Base-by-base conservation (phyloP, 2,797 vertebrate genomes). In the Sardinella longiceps region DNA sequence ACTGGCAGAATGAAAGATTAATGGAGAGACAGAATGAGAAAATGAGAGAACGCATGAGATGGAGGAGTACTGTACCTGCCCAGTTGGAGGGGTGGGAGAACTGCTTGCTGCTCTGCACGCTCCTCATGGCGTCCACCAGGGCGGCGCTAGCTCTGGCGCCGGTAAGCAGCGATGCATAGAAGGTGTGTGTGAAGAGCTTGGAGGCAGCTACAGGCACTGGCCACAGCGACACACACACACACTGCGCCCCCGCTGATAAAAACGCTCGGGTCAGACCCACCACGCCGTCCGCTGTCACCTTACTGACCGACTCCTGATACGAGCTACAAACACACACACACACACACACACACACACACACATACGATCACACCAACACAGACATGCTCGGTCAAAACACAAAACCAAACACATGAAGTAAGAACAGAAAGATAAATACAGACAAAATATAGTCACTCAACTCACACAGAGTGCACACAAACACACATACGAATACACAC, bases 1-100 rank as follows among this genome's bases (percentile, higher is more conserved):
- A 53, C 3, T 1, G 51, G 20, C 20, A 23, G 51, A 53, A 2
- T 15, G 18, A 25, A 0, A 25, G 56, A 60, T 3, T 48, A 6
- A 48, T 3, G 12, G 46, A 60, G 56, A 12, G 60, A 14, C 2
- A 11, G 25, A 28, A 11, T 66, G 56, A 58, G 0, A 58, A n/a
- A 58, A 5, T 18, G 30, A 70, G 3, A 1, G 63, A 33, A 30
- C 20, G 14, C 15, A 18, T 51, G 50, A 53, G 15, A 20, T 2
- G 25, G 63, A 70, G 63, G 63, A 70, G 63, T 11, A 80, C n/a
- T n/a, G n/a, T n/a, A 77, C 98, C 98, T 89, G 98, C 97, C 98
- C 98, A 99, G 96, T 99, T 98, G 92, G 97, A 97, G 0, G 98
- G 98, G 90, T 99, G 97, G 0, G 97, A 96, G 94, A 98, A 97